A percentile compares a stretch with the other conserved stretches of the same genome.
Evolutionary conservation across 92 coral and sea anemone genomes (phyloP).

Genomic region (Siderastrea radians): DNA sequence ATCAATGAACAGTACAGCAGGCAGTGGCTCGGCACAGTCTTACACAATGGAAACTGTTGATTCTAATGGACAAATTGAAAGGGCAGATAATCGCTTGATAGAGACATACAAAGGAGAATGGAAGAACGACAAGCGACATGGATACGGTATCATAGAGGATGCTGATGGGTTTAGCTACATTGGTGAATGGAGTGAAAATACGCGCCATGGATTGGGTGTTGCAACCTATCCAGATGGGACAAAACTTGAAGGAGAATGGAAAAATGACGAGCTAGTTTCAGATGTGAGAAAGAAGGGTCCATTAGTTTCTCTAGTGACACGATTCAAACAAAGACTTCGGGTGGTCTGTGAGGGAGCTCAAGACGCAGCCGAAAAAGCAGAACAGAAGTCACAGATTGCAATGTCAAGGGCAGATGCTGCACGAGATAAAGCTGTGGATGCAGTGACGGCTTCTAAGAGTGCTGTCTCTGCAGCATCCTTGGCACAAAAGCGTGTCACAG

Average conservation of each 20-base stretch:
- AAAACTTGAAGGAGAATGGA: conserved; percentile 90
- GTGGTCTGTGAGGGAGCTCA: conserved; percentile 89
- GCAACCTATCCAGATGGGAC: conserved; percentile 80
- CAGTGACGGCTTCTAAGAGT: conserved; percentile 79
- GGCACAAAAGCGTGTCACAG: conserved; percentile 76
- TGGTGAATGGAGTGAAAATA: conserved; percentile 90
- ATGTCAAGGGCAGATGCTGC: conserved; percentile 90
- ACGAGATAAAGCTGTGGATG: conserved; percentile 84
- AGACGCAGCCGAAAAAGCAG: conserved; percentile 84
- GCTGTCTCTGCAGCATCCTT: conserved; percentile 80
- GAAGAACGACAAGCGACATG: conserved; percentile 92
- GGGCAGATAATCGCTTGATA: conserved; percentile 43
- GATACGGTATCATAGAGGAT: conserved; percentile 82
- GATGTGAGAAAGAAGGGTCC: conserved; percentile 83
- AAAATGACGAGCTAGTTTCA: conserved; percentile 68
- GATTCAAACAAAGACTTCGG: conserved; percentile 83
- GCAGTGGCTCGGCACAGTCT: conserved; percentile 79
- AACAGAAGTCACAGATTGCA: conserved; percentile 89
- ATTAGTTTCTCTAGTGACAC: conserved; percentile 81
- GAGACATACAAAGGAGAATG: conserved; percentile 90
- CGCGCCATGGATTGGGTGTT: conserved; percentile 90
- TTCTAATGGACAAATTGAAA: conserved; percentile 54
- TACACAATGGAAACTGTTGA: conserved; percentile 58
- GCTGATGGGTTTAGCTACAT: conserved; percentile 78
- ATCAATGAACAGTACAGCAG: conserved; percentile 70